These are phyloP conservation scores for Spodoptera frugiperda DNA, from an alignment of 1,140 invertebrate species.

Conservation along the genomic window DNA sequence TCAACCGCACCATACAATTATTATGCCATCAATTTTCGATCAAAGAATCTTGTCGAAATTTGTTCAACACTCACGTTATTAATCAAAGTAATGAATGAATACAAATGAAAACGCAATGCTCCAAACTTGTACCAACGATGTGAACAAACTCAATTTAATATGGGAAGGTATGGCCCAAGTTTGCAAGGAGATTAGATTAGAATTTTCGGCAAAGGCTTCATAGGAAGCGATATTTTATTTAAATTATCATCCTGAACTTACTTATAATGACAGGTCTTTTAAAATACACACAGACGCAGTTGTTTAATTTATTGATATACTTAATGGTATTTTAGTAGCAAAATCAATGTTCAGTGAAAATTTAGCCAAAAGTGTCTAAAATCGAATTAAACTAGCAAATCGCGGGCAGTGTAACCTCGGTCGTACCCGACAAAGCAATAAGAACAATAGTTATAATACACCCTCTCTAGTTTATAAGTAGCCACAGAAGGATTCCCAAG, in stretches of 20 bases:
- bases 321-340: no score
- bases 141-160: constrained; percentile 34
- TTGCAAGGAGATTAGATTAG: constrained; percentile 21
- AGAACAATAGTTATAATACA: constrained; percentile 43
- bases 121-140: constrained; percentile 15
- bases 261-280: not conserved
- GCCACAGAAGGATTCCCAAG: constrained; percentile 39
- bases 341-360: no score
- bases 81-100: constrained; percentile 43
- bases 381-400: not conserved
- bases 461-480: constrained; percentile 45
- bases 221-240: constrained; percentile 3
- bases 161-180: constrained; percentile 6
- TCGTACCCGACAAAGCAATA: constrained; percentile 10
- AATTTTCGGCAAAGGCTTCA: not conserved
- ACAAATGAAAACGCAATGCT: constrained; percentile 22
- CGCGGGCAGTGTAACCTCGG: not conserved
- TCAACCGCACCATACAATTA: constrained; percentile 59
- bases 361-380: not conserved
- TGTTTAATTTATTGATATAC: no score
- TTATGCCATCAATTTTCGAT: constrained; percentile 66
- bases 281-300: no score
- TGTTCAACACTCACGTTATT: constrained; percentile 35
- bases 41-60: constrained; percentile 56
- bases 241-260: not conserved